Evolutionary conservation across 2,113 vertebrate genomes (phyloP), one percentile per base, ranked within the genome.

Genomic region (Theristicus caerulescens): DNA sequence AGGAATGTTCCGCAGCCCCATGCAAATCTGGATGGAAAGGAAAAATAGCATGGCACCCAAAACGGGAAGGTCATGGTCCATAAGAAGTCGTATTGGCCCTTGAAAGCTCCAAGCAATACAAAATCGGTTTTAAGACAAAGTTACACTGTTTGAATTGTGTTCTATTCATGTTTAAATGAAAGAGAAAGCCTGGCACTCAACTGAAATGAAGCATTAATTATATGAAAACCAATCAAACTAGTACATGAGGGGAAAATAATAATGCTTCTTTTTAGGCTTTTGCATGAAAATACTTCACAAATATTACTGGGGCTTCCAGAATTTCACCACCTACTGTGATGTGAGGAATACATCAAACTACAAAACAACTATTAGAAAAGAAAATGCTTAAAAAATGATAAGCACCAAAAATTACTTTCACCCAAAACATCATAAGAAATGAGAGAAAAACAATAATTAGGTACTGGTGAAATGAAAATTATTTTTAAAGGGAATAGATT

Each of bases 31-130:
- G 13, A 36, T 6, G 62, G 61, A 40, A 76, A 76, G 5, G 2
- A 34, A 90, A 61, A 38, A 69, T 7, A 67, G 10, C 20, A 4
- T 1, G 22, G n/a, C 27, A 6, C 20, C 22, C 61, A 7, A 54
- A 62, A 11, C 0, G 8, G 17, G 31, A 31, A 57, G 29, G 16
- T 64, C 42, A 15, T 1, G 44, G 20, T 17, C 25, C 21, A 1
- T 20, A 9, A 66, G 31, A 49, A 64, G 29, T 74, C 4, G 0
- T 9, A 18, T 1, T 5, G 40, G 42, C 25, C 16, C 36, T 38
- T 52, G 54, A 44, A 76, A 70, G 17, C 16, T 51, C 31, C 3
- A 4, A 79, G 61, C 26, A 9, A 6, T 11, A 29, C 0, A 1
- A 62, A 72, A 52, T 42, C 0, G 0, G 24, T 54, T 90, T 82